phyloP scores from a whole-genome alignment of 2,888 invertebrate genomes.

The Eristalis tenax region DNA sequence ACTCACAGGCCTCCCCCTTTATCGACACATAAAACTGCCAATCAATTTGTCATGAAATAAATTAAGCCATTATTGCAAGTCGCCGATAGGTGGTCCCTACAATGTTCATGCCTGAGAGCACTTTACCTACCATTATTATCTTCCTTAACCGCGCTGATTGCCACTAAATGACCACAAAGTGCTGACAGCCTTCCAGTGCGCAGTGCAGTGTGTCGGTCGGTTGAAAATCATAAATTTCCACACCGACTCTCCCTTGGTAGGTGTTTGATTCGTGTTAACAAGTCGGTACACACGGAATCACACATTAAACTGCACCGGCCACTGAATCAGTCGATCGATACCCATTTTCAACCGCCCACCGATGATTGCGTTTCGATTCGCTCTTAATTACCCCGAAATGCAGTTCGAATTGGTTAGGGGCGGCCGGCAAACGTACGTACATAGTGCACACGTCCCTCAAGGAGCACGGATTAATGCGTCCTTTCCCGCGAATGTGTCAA shows the following conservation, averaged over 20 bases:
- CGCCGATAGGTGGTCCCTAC: conserved; percentile 8
- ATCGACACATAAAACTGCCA: conserved; percentile 15
- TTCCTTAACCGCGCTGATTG: conserved; percentile 38
- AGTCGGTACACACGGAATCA: conserved; percentile 47
- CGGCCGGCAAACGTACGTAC: background rate
- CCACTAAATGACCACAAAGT: conserved; percentile 29
- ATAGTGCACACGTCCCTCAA: conserved; percentile 38
- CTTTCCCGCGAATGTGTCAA: conserved; percentile 62
- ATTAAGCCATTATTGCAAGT: conserved; percentile 30
- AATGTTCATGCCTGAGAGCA: conserved; percentile 11
- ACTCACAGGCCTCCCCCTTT: background rate
- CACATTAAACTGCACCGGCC: conserved; percentile 20
- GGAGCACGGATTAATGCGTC: conserved; percentile 50
- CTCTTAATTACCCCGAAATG: conserved; percentile 58
- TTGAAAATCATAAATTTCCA: conserved; percentile 53
- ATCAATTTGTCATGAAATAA: conserved; percentile 49
- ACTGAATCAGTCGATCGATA: conserved; percentile 42
- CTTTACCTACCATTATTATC: conserved; percentile 34
- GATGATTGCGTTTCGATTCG: conserved; percentile 53
- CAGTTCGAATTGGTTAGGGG: background rate
- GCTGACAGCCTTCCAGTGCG: conserved; percentile 35
- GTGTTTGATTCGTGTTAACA: conserved; percentile 54
- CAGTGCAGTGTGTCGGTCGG: background rate
- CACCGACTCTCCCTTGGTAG: conserved; percentile 30
- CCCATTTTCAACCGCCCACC: conserved; percentile 48